Base-by-base conservation (phyloP, 2,113 vertebrate genomes). In the Pseudolaguvia tuberculata region DNA sequence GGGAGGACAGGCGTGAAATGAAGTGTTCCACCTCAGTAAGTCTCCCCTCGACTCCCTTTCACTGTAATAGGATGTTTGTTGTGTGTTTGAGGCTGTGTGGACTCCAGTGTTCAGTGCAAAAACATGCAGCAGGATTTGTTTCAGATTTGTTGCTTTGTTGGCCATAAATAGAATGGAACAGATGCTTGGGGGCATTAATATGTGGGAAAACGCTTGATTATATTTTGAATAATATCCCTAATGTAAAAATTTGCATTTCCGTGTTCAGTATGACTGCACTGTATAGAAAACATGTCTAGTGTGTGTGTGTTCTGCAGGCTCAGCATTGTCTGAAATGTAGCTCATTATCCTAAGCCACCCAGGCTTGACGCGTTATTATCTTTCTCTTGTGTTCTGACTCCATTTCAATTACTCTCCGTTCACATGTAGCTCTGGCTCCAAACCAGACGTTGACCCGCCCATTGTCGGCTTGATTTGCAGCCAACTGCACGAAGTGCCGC, bases 1-100 rank as follows among this genome's bases (percentile, higher is more conserved):
- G 90, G 89, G 93, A 94, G 94, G 96, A 96, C 95, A 98, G 91
- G 93, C 95, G 93, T 97, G 95, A 98, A 99, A 98, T 97, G 94
- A 98, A 96, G 95, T 96, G 95, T 98, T 98, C 94, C 94, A 93
- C 95, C 94, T 92, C 94, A 92, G 48, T 72, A 78, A 48, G 90
- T 92, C 96, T 91, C 85, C 91, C 86, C 89, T 88, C 89, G 94
- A 94, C 92, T 94, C 94, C 92, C 92, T 94, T 92, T 91, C 90
- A 93, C 88, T 85, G 88, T 88, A 88, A 87, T 68, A 58, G 73
- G 88, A 86, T 85, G 78, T 82, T 80, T 77, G 79, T 81, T 81
- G 53, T 31, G 72, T 70, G 77, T 80, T 84, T 82, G 86, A 83
- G 86, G 88, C 76, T 81, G 23, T 66, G 23, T 45, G 39, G 39